Conservation (phyloP, 2,888 invertebrate genomes). For the Eurois occulta region DNA sequence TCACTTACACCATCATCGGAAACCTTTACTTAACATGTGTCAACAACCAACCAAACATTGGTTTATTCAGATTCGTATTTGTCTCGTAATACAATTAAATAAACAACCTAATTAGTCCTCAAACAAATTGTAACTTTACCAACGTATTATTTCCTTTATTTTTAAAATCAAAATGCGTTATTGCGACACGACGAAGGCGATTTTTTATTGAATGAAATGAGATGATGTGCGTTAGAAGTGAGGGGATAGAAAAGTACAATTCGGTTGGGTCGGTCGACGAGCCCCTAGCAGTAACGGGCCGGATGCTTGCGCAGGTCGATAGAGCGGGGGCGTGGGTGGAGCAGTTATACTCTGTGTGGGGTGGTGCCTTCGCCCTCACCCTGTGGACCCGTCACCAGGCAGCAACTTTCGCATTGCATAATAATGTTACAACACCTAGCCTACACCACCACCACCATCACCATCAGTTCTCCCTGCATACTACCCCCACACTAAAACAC, state of each 20-base stretch:
- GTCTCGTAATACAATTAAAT: conserved; percentile 5
- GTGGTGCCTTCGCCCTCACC: conserved; percentile 89
- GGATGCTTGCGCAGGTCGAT: conserved; percentile 89
- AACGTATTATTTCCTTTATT: conserved; percentile 4
- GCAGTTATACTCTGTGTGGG: conserved; percentile 81
- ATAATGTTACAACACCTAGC: conserved; percentile 79
- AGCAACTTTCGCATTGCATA: conserved; percentile 83
- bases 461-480: conserved; percentile 39
- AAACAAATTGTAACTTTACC: not conserved
- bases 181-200: conserved; percentile 59
- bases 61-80: not conserved
- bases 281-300: conserved; percentile 75
- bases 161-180: conserved; percentile 4
- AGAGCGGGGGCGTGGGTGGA: conserved; percentile 86
- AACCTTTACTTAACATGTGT: not conserved
- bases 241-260: conserved; percentile 76
- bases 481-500: conserved; percentile 14
- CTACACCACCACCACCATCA: conserved; percentile 54
- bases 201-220: conserved; percentile 70
- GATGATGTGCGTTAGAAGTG: conserved; percentile 63
- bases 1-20: not conserved
- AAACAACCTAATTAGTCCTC: conserved; percentile 14
- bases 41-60: not conserved
- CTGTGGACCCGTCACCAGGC: conserved; percentile 75
- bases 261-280: conserved; percentile 75